Evolutionary conservation across 2,888 invertebrate species (phyloP).

Genomic region (Tipula lateralis): DNA sequence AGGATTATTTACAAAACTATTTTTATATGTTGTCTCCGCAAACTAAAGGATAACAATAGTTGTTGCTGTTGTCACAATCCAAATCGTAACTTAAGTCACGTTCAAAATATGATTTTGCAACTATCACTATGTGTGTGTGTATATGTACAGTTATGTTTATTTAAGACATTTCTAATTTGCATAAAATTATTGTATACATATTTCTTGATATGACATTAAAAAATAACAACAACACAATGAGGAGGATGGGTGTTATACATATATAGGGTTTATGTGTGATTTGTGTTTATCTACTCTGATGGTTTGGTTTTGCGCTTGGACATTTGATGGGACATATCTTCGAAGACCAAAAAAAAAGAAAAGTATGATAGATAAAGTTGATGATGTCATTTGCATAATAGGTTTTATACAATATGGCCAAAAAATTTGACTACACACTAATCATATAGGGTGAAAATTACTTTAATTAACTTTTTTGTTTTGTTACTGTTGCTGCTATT

Average conservation of each 20-base stretch:
- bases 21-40: background rate
- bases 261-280: background rate
- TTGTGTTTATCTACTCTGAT: background rate
- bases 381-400: conserved; percentile 19
- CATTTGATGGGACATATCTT: background rate
- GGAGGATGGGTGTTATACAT: background rate
- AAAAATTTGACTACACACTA: background rate
- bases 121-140: background rate
- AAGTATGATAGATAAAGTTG: background rate
- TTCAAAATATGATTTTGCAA: background rate
- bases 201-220: background rate
- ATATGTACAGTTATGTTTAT: background rate
- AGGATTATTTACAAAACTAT: background rate
- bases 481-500: background rate
- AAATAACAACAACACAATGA: background rate
- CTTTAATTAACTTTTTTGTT: background rate
- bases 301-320: background rate
- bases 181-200: background rate
- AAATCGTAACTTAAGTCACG: conserved; percentile 1
- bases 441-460: conserved; percentile 24
- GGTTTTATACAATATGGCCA: conserved; percentile 7
- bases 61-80: background rate
- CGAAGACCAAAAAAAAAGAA: background rate
- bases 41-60: background rate
- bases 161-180: conserved; percentile 4